Evolutionary conservation across 2,888 invertebrate species (phyloP).

Genomic region (Trichogramma dendrolimi): DNA sequence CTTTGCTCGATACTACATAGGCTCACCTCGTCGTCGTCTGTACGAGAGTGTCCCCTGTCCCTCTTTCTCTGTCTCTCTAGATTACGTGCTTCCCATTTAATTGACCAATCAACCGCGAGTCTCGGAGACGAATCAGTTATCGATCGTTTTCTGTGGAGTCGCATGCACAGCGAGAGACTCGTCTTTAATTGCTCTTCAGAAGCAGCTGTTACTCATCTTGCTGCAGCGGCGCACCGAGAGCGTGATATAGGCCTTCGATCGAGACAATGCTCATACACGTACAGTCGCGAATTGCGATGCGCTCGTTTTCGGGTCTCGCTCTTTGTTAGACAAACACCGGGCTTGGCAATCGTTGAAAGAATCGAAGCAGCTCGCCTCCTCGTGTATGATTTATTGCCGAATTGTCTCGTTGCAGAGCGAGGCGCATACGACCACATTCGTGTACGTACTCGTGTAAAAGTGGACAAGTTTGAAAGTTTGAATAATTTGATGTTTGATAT

Average conservation of each 20-base stretch:
- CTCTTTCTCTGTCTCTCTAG: conserved; percentile 29
- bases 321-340: too few species aligned
- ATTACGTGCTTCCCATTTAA: conserved; percentile 51
- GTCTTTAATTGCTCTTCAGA: conserved; percentile 42
- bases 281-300: conserved; percentile 14
- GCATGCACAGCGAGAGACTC: too few species aligned
- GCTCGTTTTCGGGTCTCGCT: conserved; percentile 14
- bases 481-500: conserved; percentile 28
- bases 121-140: conserved; percentile 47
- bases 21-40: conserved; percentile 31
- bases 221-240: conserved; percentile 11
- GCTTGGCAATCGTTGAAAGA: too few species aligned
- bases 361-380: too few species aligned
- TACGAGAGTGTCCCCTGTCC: conserved; percentile 29
- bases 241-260: conserved; percentile 20
- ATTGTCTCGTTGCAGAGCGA: too few species aligned
- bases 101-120: conserved; percentile 51
- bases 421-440: too few species aligned
- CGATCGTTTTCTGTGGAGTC: conserved; percentile 36
- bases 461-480: neutral
- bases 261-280: neutral
- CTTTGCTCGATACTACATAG: conserved; percentile 20
- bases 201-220: neutral
- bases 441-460: too few species aligned
- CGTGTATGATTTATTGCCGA: too few species aligned